phyloP scores from a whole-genome alignment of 2,888 invertebrate genomes.

The Cheilosia soror region DNA sequence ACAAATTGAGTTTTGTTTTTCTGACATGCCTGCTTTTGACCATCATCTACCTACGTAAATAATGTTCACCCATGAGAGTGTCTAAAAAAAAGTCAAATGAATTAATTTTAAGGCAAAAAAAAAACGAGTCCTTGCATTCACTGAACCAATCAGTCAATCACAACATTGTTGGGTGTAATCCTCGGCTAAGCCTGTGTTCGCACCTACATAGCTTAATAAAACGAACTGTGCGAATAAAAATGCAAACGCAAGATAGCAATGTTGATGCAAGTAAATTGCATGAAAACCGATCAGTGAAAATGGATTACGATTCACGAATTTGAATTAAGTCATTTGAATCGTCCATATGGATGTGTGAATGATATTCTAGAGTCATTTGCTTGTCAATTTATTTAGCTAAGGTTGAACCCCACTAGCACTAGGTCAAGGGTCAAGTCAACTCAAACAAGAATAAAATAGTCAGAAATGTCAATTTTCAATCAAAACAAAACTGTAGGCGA shows the following conservation, averaged over 20 bases:
- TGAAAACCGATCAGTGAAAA: conserved; percentile 30
- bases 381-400: no score
- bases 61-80: neutral
- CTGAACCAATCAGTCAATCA: conserved; percentile 44
- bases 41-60: neutral
- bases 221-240: neutral
- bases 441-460: no score
- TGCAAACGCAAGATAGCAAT: neutral
- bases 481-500: no score
- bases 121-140: conserved; percentile 43
- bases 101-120: conserved; percentile 24
- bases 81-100: conserved; percentile 10
- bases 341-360: no score
- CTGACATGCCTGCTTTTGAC: conserved; percentile 19
- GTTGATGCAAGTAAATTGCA: conserved; percentile 47
- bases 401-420: no score
- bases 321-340: no score
- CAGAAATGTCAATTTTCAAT: no score
- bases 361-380: no score
- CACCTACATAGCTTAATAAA: neutral
- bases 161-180: conserved; percentile 25
- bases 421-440: no score
- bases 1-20: conserved; percentile 5
- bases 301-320: conserved; percentile 23
- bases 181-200: conserved; percentile 24